Conservation (phyloP, 2,888 invertebrate species). For the Julus scanicus region DNA sequence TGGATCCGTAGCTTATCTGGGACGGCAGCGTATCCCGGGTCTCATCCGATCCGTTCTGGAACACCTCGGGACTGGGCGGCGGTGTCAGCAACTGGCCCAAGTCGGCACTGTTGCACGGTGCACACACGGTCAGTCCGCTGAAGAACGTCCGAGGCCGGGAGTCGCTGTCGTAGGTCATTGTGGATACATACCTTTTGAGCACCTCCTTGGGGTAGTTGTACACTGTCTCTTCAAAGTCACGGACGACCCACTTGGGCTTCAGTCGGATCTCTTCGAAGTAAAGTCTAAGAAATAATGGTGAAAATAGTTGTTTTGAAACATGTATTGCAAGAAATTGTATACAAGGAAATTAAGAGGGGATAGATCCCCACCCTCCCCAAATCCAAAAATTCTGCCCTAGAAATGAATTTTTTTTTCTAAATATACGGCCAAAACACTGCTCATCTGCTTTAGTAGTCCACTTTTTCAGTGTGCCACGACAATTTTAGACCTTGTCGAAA, state of each 20-base stretch:
- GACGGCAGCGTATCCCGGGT: background rate
- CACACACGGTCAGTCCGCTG: background rate
- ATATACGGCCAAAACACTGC: no score
- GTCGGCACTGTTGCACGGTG: background rate
- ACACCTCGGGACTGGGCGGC: background rate
- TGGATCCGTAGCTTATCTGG: background rate
- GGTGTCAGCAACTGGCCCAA: background rate
- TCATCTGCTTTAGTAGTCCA: no score
- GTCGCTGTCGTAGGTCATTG: conserved; percentile 47
- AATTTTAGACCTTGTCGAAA: no score
- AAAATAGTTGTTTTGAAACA: no score
- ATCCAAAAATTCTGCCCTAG: no score
- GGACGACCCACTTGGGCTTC: conserved; percentile 48
- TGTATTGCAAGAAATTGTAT: no score
- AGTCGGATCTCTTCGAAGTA: background rate
- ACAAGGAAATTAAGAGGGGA: no score
- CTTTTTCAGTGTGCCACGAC: no score
- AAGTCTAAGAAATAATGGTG: no score
- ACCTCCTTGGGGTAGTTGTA: conserved; percentile 53
- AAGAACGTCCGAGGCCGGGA: background rate
- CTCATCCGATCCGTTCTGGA: background rate
- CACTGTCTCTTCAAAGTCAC: conserved; percentile 39
- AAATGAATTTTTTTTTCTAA: no score
- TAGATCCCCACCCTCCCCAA: no score
- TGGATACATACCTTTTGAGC: conserved; percentile 48